These are phyloP conservation scores for Nymphalis io DNA, from an alignment of 1,140 invertebrate genomes.

Conservation along the genomic window DNA sequence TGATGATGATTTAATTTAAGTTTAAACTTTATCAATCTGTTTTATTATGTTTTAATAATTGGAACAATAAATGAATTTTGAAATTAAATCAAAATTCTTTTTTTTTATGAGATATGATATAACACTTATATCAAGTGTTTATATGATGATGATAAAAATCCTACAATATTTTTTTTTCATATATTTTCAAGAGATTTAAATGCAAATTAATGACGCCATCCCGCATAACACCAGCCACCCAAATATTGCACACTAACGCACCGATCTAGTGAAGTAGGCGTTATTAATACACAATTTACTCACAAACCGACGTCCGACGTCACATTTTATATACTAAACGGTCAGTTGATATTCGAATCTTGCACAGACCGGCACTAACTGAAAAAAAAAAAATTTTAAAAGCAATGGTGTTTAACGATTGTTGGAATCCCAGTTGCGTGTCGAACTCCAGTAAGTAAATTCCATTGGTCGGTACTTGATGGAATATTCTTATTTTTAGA, in stretches of 20 bases:
- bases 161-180: too few relatives aligned
- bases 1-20: too few relatives aligned
- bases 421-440: constrained; percentile 54
- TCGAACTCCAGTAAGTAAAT: constrained; percentile 47
- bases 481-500: constrained; percentile 14
- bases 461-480: not conserved
- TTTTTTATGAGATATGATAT: too few relatives aligned
- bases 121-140: too few relatives aligned
- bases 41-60: too few relatives aligned
- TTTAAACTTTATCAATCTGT: too few relatives aligned
- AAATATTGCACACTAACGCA: constrained; percentile 20
- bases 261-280: constrained; percentile 51
- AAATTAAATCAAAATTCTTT: too few relatives aligned
- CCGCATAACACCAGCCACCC: constrained; percentile 37
- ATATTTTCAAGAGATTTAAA: too few relatives aligned
- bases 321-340: not conserved
- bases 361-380: not conserved
- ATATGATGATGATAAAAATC: too few relatives aligned
- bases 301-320: constrained; percentile 32
- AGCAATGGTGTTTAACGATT: constrained; percentile 66
- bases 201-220: constrained; percentile 16
- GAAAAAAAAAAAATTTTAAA: constrained; percentile 4
- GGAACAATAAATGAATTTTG: too few relatives aligned
- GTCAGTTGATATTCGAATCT: constrained; percentile 26
- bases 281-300: constrained; percentile 59